Evolutionary conservation across 2,797 vertebrate species (phyloP).

Genomic region (Poeciliopsis gracilis): DNA sequence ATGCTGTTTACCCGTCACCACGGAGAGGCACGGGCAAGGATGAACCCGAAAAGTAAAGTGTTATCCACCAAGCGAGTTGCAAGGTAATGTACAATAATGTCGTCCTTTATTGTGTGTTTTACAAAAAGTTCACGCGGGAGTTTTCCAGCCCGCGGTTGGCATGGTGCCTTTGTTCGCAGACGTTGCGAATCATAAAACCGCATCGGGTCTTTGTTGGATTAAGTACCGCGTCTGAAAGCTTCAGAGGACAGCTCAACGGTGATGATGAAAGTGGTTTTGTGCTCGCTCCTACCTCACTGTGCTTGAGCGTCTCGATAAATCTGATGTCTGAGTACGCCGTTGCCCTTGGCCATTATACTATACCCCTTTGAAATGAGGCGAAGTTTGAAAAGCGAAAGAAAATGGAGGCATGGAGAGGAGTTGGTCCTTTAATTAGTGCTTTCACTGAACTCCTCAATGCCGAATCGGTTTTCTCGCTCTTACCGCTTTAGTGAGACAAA

Average conservation of each 20-base stretch:
- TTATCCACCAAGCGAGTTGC: background rate
- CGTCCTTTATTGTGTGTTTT: slow-evolving; percentile 3
- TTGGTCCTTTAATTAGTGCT: slow-evolving; percentile 62
- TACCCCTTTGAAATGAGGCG: slow-evolving; percentile 61
- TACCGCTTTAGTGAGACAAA: slow-evolving; percentile 47
- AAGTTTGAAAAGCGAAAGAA: slow-evolving; percentile 62
- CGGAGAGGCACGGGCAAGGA: background rate
- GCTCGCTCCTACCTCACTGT: slow-evolving; percentile 55
- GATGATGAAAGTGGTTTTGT: slow-evolving; percentile 58
- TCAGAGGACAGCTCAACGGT: slow-evolving; percentile 33
- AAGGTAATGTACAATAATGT: slow-evolving; percentile 1
- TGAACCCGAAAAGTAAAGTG: background rate
- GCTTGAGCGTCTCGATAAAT: slow-evolving; percentile 50
- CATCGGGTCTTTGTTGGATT: slow-evolving; percentile 24
- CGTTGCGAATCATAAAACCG: slow-evolving; percentile 29
- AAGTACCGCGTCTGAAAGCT: slow-evolving; percentile 38
- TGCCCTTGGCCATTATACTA: slow-evolving; percentile 68
- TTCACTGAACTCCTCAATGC: slow-evolving; percentile 59
- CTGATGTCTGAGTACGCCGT: slow-evolving; percentile 54
- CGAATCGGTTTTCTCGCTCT: slow-evolving; percentile 48
- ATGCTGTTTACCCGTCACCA: background rate
- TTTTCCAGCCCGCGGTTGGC: slow-evolving; percentile 12
- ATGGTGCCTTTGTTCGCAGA: slow-evolving; percentile 21
- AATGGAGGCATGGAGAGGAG: slow-evolving; percentile 49
- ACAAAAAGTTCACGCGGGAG: background rate